Evolutionary conservation across 2,113 vertebrate species (phyloP), one percentile per base, ranked within the genome.

Genomic region (Engraulis encrasicolus): DNA sequence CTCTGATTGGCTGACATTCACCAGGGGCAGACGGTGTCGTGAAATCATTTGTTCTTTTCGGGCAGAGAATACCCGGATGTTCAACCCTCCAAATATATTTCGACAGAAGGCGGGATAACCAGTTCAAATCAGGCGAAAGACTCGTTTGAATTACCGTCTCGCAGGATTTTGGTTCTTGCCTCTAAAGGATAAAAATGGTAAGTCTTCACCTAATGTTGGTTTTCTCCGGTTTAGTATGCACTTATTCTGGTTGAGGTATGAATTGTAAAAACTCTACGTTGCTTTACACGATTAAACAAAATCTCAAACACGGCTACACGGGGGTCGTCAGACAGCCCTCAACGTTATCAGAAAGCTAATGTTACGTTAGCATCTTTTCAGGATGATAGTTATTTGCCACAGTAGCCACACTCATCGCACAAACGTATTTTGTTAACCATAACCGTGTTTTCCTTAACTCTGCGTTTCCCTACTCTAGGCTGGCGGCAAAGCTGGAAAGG

Each of bases 401-500:
- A 31, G 31, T 14, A 15, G 3, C 0, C 2, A 74, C 0, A 14
- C 0, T 34, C 4, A 17, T 15, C 4, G 27, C 12, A 2, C 27
- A 27, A n/a, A 52, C 20, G 23, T 34, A 23, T 18, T 36, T 0
- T 3, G 27, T 74, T 20, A 20, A 14, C 34, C 4, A 14, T 23
- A 9, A 0, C 34, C 14, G 4, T 31, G 11, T 34, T 74, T 34
- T 14, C 66, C 4, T 17, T 74, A 23, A 74, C 27, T 34, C 40
- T 45, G 27, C 40, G 79, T 0, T 80, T n/a, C n/a, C n/a, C n/a
- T n/a, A n/a, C 50, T n/a, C 12, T 74, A 99, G 98, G 98, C 98
- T 92, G 98, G 97, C 12, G 97, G 97, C 0, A 99, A 99, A 89
- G 97, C 98, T 80, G 98, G 98, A 1, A 99, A 99, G 86, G 98